Percentiles rank a stretch among this genome's conserved stretches.
phyloP scores from a whole-genome alignment of 2,797 vertebrate genomes.

The Orientallactaga sibirica region DNA sequence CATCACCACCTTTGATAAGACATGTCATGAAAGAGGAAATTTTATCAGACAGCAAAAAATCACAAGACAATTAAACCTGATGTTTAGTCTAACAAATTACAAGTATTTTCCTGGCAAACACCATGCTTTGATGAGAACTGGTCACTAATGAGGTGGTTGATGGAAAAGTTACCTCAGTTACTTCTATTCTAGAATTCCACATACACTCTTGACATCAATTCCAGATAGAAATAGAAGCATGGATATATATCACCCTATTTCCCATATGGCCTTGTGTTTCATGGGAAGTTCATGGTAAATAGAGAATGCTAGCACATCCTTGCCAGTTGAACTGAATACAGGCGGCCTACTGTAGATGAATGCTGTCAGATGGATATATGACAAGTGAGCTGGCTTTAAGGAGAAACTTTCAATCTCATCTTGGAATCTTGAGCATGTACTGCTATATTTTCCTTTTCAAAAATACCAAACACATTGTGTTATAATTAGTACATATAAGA shows the following conservation, averaged over 20 bases:
- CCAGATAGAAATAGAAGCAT: neutral
- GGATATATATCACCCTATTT: neutral
- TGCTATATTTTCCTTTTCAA: neutral
- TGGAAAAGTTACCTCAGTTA: slow-evolving; percentile 87
- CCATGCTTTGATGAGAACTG: slow-evolving; percentile 81
- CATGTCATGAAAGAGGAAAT: slow-evolving; percentile 87
- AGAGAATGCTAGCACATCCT: too few species aligned
- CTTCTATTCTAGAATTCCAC: slow-evolving; percentile 80
- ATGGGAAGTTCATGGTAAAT: neutral
- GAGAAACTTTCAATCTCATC: neutral
- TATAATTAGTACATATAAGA: neutral
- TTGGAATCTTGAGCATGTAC: neutral
- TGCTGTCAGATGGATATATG: neutral
- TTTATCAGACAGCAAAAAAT: slow-evolving; percentile 88
- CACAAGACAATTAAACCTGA: slow-evolving; percentile 92
- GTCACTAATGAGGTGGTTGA: slow-evolving; percentile 91
- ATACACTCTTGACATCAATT: slow-evolving; percentile 28
- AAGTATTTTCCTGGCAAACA: slow-evolving; percentile 89
- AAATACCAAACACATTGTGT: neutral
- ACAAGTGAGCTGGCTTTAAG: neutral
- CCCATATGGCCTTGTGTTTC: slow-evolving; percentile 45
- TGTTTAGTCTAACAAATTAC: slow-evolving; percentile 91
- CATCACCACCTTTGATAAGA: slow-evolving; percentile 78
- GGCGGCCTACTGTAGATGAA: neutral
- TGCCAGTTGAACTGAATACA: neutral